These are phyloP conservation scores for Lasiurus cinereus DNA, from an alignment of 2,113 vertebrate species.

Conservation along the genomic window DNA sequence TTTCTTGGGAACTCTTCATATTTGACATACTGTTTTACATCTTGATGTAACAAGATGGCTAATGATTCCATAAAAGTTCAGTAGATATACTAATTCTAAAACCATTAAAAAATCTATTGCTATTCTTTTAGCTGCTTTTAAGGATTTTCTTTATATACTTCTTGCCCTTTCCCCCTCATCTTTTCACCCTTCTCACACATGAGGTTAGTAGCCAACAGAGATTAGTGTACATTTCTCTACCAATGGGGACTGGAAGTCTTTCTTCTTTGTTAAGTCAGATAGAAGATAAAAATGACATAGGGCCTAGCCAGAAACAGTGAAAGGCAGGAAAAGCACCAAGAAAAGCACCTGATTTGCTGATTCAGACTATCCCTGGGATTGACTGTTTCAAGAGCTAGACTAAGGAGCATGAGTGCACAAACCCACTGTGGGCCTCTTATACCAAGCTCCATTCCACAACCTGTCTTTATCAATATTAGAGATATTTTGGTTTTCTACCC, in stretches of 20 bases:
- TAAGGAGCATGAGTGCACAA: background rate
- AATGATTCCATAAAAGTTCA: background rate
- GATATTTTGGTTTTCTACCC: background rate
- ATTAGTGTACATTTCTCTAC: background rate
- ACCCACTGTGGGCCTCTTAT: background rate
- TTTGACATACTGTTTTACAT: background rate
- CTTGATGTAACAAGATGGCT: background rate
- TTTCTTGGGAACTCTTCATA: background rate
- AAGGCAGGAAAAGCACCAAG: background rate
- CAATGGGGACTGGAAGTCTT: background rate
- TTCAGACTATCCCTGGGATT: background rate
- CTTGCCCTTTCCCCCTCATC: background rate
- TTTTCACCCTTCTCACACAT: background rate
- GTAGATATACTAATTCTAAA: background rate
- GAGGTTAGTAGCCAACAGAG: background rate
- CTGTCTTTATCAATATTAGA: background rate
- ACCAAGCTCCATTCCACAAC: background rate
- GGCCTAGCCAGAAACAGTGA: background rate
- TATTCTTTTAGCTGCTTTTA: background rate
- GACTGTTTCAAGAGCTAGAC: background rate
- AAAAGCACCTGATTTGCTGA: background rate
- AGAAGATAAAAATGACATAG: too few relatives aligned
- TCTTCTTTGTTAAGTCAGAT: background rate
- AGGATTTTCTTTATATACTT: background rate
- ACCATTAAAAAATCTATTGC: background rate